Evolutionary conservation across 2,888 invertebrate species (phyloP), one percentile per base, ranked within the genome.

Genomic region (Pheosia gnoma): DNA sequence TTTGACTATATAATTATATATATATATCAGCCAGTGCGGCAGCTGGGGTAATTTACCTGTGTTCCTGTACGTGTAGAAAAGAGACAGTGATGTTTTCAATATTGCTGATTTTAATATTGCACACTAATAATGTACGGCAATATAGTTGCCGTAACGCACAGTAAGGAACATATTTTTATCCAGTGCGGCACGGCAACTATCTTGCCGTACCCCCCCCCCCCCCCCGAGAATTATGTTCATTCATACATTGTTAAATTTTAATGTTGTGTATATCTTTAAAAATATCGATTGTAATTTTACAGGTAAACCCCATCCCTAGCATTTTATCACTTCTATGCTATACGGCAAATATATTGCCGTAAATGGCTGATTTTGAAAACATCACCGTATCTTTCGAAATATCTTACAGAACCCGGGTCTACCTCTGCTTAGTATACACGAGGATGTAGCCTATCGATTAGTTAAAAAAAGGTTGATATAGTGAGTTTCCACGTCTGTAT

Each of bases 31-130:
- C 59, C 53, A 59, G 53, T 59, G 53, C 59, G 41, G 7, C 59
- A 43, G 59, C 47, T 52, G 54, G 59, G 54, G 59, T 47, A 47
- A 54, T 47, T 36, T 59, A 53, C 39, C 54, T 59, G 54, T 47
- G 53, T 54, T 54, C 59, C 59, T 37, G 54, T 59, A 54, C 54
- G 59, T 41, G 54, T 54, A 54, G 59, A 37, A 59, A 59, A 59
- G 54, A 54, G 59, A 59, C 45, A 59, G 54, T 59, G 37, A 54
- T 47, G 45, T 59, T 59, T 52, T 13, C 52, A 49, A 49, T 49
- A 49, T 49, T 49, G 39, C 39, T 39, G 39, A 4, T 39, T 39
- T 39, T 39, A n/a, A n/a, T n/a, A n/a, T n/a, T n/a, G n/a, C n/a
- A n/a, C n/a, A n/a, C n/a, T n/a, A n/a, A n/a, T n/a, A n/a, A n/a